Conservation (phyloP, 2,888 invertebrate species). For the Apotomis capreana region DNA sequence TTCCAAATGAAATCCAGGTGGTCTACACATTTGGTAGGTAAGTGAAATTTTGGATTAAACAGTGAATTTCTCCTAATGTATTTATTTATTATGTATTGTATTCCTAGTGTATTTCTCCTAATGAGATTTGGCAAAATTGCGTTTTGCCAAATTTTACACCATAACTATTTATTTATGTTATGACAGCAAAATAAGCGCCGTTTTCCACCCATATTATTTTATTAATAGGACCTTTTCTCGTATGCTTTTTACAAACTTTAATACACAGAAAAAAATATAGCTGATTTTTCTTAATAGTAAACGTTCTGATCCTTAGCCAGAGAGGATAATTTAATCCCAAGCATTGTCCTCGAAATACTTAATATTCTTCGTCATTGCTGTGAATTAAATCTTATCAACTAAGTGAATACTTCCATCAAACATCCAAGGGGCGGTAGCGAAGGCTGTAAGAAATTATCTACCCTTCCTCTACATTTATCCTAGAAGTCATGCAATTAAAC, state of each 20-base stretch:
- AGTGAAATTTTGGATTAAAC: background rate
- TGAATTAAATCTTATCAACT: constrained; percentile 38
- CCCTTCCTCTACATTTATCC: constrained; percentile 56
- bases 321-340: constrained; percentile 4
- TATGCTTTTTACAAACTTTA: no score
- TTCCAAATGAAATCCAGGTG: background rate
- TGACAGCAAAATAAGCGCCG: no score
- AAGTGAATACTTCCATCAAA: constrained; percentile 32
- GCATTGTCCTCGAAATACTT: constrained; percentile 14
- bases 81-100: no score
- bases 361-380: constrained; percentile 25
- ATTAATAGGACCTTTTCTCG: no score
- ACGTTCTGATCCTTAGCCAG: background rate
- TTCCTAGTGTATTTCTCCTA: no score
- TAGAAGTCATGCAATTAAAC: constrained; percentile 75
- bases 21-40: background rate
- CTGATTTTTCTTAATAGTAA: background rate
- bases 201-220: no score
- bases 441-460: constrained; percentile 76
- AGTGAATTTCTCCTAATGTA: background rate
- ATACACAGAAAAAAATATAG: no score
- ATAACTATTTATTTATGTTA: no score
- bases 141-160: no score
- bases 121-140: no score
- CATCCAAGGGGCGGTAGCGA: constrained; percentile 51